phyloP scores from a whole-genome alignment of 2,797 vertebrate genomes.

The Chelonia mydas region DNA sequence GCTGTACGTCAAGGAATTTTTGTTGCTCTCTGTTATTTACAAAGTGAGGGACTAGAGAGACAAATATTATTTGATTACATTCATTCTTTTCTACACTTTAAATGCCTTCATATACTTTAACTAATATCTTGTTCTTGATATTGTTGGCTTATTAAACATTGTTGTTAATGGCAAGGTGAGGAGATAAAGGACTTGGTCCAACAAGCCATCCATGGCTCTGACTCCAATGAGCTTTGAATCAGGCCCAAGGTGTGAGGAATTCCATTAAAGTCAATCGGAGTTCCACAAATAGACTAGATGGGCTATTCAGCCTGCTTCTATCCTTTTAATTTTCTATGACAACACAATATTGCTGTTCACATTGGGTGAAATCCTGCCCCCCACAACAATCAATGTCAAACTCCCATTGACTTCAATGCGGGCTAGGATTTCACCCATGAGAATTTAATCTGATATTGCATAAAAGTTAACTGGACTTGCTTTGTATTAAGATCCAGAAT shows the following conservation, averaged over 20 bases:
- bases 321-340: background rate
- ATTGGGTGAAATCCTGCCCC: background rate
- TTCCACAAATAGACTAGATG: background rate
- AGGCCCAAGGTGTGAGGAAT: background rate
- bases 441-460: background rate
- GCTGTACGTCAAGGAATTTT: slow-evolving; percentile 39
- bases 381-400: background rate
- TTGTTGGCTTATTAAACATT: background rate
- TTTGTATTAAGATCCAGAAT: background rate
- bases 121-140: background rate
- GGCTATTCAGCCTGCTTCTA: background rate
- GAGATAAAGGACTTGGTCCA: slow-evolving; percentile 1
- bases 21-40: slow-evolving; percentile 40
- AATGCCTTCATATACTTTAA: slow-evolving; percentile 29
- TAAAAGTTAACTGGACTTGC: background rate
- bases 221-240: background rate
- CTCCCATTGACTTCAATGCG: background rate
- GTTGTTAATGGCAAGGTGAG: background rate
- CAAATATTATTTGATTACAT: slow-evolving; percentile 5
- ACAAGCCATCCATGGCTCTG: background rate
- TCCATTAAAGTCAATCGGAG: background rate
- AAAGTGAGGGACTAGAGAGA: background rate
- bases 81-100: slow-evolving; percentile 20
- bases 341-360: background rate
- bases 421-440: background rate